Base-by-base conservation (phyloP, 2,797 vertebrate genomes). In the Fistularia commersonii region DNA sequence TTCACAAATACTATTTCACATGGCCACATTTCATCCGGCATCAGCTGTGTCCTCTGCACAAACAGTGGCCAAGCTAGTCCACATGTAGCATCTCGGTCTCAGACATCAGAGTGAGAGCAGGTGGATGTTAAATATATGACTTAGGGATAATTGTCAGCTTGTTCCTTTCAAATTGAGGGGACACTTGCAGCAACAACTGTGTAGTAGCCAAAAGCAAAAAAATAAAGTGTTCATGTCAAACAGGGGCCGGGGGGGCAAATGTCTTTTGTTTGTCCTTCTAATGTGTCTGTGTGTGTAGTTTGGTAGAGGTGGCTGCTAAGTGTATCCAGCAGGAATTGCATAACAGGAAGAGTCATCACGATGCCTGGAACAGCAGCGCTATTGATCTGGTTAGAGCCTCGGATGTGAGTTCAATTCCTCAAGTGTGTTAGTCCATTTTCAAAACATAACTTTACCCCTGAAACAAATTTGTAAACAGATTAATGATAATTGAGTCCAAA, bases 281-380 rank as follows among this genome's bases (percentile, higher is more conserved):
- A 23, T 63, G 5, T 69, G 7, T 73, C 10, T 64, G 31, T 72
- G 23, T n/a, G n/a, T 73, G 54, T 50, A 99, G 97, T 55, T 76
- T 97, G 36, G 93, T 99, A 11, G 94, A 94, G 54, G 68, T 90
- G 57, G 96, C 97, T 62, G 93, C 93, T 0, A 94, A 90, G 77
- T 96, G 90, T 71, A 90, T 98, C 56, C 91, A 97, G 72, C 55
- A 88, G 48, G 95, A 98, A 76, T 56, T 93, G 61, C 92, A 88
- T 60, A 85, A 48, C 66, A 88, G 92, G 32, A 93, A 73, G 68
- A 93, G 85, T 72, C 94, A 91, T 57, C 96, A 97, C 56, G 93
- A 95, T 0, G 95, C 97, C 1, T 99, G 97, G 97, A 99, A 99
- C 86, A 90, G 86, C 68, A 96, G 92, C 7, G 90, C 95, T 0